These are phyloP conservation scores for Drosophila kambysellisi DNA, from an alignment of 2,888 invertebrate species.

Conservation along the genomic window DNA sequence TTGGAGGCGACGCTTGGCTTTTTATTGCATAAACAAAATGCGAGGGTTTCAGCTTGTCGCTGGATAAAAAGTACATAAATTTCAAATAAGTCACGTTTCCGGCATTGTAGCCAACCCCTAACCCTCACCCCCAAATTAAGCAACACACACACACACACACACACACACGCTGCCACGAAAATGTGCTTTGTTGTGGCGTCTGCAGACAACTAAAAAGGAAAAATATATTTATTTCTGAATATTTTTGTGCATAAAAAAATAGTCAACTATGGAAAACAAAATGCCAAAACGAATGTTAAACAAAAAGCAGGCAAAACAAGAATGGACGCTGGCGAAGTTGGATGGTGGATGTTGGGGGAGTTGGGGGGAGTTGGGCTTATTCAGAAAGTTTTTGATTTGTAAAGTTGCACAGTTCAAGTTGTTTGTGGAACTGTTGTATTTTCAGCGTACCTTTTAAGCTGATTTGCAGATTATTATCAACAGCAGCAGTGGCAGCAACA, in stretches of 20 bases:
- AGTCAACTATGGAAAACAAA: slow-evolving; percentile 58
- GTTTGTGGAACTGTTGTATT: slow-evolving; percentile 53
- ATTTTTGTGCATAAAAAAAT: slow-evolving; percentile 31
- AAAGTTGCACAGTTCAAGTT: slow-evolving; percentile 64
- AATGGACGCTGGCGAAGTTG: slow-evolving; percentile 19
- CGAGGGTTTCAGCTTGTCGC: slow-evolving; percentile 47
- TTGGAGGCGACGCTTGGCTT: slow-evolving; percentile 31
- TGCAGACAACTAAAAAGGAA: slow-evolving; percentile 48
- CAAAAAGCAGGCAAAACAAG: slow-evolving; percentile 47
- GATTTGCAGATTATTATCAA: slow-evolving; percentile 75
- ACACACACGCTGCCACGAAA: slow-evolving; percentile 38
- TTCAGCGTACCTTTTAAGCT: slow-evolving; percentile 69
- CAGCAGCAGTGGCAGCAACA: slow-evolving; percentile 16
- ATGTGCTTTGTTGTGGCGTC: slow-evolving; percentile 74
- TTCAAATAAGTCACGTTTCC: slow-evolving; percentile 79
- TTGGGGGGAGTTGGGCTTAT: slow-evolving; percentile 17
- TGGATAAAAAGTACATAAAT: slow-evolving; percentile 77
- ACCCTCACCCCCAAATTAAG: slow-evolving; percentile 10
- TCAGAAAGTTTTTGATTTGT: slow-evolving; percentile 67
- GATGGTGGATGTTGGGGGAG: background rate
- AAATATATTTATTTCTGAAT: background rate
- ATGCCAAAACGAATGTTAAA: slow-evolving; percentile 62
- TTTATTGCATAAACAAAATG: slow-evolving; percentile 57
- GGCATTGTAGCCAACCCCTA: slow-evolving; percentile 38
- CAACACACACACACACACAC: slow-evolving; percentile 12